Conservation (phyloP, 2,797 vertebrate species). For the Rhodeus uyekii region DNA sequence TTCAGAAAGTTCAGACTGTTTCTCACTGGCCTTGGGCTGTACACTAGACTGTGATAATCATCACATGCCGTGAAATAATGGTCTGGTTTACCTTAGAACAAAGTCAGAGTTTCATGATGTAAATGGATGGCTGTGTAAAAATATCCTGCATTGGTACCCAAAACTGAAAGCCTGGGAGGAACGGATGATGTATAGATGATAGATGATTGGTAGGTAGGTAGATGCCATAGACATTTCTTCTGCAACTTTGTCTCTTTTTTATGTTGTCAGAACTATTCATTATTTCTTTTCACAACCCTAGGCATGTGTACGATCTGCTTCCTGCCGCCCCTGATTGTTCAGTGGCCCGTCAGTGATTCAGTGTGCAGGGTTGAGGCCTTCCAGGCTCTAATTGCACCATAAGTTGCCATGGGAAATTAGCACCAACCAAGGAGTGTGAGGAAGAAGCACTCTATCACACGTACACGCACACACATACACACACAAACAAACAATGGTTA, state of each 20-base stretch:
- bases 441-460: neutral
- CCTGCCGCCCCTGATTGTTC: conserved; percentile 52
- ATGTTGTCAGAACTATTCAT: conserved; percentile 7
- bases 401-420: conserved; percentile 61
- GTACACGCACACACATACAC: neutral
- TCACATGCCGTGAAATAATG: neutral
- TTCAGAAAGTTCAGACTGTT: no score
- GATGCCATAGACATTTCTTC: no score
- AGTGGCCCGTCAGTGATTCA: conserved; percentile 54
- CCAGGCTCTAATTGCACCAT: conserved; percentile 57
- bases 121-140: no score
- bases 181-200: no score
- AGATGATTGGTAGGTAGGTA: no score
- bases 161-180: no score
- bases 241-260: no score
- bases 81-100: neutral
- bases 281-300: neutral
- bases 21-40: neutral
- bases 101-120: no score
- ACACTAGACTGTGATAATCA: neutral
- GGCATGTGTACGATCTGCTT: conserved; percentile 49
- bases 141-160: no score
- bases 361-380: conserved; percentile 55
- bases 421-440: conserved; percentile 45
- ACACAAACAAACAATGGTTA: neutral